A percentile compares a stretch with the other conserved stretches of the same genome.
Conservation (phyloP, 2,888 invertebrate species). For the Tupiocoris notatus region DNA sequence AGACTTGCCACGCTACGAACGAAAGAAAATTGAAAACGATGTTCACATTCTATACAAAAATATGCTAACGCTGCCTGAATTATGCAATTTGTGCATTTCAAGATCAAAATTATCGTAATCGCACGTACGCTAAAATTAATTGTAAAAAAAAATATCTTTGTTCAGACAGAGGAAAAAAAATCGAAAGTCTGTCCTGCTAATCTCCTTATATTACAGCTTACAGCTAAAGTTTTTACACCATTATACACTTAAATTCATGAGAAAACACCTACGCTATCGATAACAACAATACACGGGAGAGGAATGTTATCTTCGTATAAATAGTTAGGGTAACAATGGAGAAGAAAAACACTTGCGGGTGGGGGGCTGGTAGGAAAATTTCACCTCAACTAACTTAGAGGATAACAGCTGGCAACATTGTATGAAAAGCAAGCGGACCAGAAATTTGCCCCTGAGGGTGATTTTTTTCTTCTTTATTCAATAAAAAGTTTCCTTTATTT, state of each 20-base stretch:
- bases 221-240: slow-evolving; percentile 18
- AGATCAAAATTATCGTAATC: too few relatives aligned
- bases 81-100: slow-evolving; percentile 5
- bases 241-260: slow-evolving; percentile 19
- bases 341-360: slow-evolving; percentile 12
- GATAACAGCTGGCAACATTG: too few relatives aligned
- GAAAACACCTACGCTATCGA: slow-evolving; percentile 7
- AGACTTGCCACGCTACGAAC: slow-evolving; percentile 25
- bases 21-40: slow-evolving; percentile 19
- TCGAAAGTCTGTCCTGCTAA: not conserved
- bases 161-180: too few relatives aligned
- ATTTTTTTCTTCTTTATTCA: too few relatives aligned
- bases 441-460: too few relatives aligned
- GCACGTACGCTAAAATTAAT: too few relatives aligned
- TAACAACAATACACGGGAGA: slow-evolving; percentile 16
- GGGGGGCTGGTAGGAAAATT: too few relatives aligned
- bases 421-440: too few relatives aligned
- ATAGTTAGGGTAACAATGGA: slow-evolving; percentile 15
- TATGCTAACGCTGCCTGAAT: slow-evolving; percentile 26
- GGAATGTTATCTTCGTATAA: slow-evolving; percentile 11
- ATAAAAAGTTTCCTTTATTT: too few relatives aligned
- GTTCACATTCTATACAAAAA: slow-evolving; percentile 20
- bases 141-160: too few relatives aligned
- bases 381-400: too few relatives aligned
- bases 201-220: slow-evolving; percentile 17